Evolutionary conservation across 2,113 vertebrate genomes (phyloP).

Genomic region (Prochilodus magdalenae): DNA sequence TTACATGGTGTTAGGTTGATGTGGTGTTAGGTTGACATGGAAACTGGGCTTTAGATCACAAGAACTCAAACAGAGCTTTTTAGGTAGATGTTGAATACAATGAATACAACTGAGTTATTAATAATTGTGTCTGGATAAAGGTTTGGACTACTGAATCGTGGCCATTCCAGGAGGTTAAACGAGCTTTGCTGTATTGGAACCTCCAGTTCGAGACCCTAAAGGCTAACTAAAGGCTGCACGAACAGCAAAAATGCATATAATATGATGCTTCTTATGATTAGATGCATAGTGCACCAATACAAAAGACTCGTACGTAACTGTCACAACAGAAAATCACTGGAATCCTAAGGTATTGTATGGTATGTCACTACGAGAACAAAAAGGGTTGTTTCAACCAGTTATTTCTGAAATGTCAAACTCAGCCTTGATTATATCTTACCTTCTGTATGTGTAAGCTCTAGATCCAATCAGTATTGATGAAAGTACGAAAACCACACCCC

Average conservation of each 20-base stretch:
- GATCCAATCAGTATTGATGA: not conserved
- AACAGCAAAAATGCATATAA: not conserved
- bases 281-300: not conserved
- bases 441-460: not conserved
- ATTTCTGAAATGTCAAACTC: slow-evolving; percentile 17
- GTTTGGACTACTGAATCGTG: no score
- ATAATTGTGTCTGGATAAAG: no score
- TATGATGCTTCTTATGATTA: not conserved
- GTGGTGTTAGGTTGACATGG: no score
- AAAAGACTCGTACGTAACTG: not conserved
- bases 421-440: not conserved
- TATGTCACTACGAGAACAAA: not conserved
- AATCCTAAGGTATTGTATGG: no score
- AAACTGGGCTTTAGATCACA: no score
- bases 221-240: not conserved
- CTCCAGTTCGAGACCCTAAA: not conserved
- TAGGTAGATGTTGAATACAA: no score
- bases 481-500: not conserved
- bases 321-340: not conserved
- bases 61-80: no score
- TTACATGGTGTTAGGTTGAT: no score
- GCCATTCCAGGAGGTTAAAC: not conserved
- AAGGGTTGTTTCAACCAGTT: not conserved
- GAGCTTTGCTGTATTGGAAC: not conserved
- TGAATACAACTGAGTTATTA: no score